Conservation (phyloP, 2,797 vertebrate species). For the Mus caroli region DNA sequence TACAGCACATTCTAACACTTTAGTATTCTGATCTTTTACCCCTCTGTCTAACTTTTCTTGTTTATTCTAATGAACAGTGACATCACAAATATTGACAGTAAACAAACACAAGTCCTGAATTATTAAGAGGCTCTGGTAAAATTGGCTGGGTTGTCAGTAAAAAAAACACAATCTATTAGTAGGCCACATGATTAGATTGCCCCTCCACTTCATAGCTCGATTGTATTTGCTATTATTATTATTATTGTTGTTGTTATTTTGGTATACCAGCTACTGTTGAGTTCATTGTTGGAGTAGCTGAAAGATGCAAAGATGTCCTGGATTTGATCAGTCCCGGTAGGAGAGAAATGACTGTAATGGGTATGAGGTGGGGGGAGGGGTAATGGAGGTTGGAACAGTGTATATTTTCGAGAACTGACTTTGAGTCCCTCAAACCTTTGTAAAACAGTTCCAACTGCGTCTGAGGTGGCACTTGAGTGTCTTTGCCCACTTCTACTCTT, state of each 20-base stretch:
- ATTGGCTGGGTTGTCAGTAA: not conserved
- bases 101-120: not conserved
- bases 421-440: not conserved
- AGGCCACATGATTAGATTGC: not conserved
- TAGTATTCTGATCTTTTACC: not conserved
- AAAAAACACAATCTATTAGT: not conserved
- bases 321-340: not conserved
- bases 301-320: not conserved
- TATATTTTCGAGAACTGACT: not conserved
- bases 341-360: not conserved
- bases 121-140: not conserved
- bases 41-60: not conserved
- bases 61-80: slow-evolving; percentile 13
- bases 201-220: not conserved
- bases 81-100: not conserved
- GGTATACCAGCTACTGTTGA: not conserved
- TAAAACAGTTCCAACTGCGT: not conserved
- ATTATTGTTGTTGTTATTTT: not conserved
- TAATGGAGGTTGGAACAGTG: not conserved
- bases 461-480: not conserved
- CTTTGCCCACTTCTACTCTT: not conserved
- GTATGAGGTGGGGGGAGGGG: not conserved
- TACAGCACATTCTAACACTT: not conserved
- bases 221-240: not conserved
- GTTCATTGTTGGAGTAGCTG: not conserved